A percentile compares a stretch with the other conserved stretches of the same genome.
Evolutionary conservation across 2,113 vertebrate species (phyloP).

Genomic region (Elephas maximus): DNA sequence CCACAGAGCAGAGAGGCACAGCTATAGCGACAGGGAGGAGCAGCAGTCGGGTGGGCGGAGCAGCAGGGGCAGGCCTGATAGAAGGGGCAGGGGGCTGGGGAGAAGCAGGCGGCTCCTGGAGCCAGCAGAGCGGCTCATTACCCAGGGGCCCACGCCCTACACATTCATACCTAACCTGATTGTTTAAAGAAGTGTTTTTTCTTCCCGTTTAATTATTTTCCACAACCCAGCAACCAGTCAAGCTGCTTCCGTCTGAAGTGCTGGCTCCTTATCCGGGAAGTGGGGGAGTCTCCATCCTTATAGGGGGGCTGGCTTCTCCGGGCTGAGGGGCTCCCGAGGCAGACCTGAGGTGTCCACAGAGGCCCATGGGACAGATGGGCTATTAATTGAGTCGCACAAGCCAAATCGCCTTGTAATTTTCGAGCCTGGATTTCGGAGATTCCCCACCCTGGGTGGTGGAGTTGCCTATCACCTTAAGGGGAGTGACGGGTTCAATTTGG

Average conservation of each 20-base stretch:
- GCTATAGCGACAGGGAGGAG: constrained; percentile 74
- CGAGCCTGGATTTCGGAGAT: background rate
- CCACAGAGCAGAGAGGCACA: constrained; percentile 76
- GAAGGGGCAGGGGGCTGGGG: background rate
- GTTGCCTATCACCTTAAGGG: background rate
- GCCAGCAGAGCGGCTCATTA: constrained; percentile 86
- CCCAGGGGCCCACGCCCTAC: constrained; percentile 87
- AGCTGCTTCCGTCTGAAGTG: constrained; percentile 82
- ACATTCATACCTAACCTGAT: constrained; percentile 88
- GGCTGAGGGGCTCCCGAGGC: background rate
- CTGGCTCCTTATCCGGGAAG: constrained; percentile 55
- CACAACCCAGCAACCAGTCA: constrained; percentile 85
- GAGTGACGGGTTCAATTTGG: background rate
- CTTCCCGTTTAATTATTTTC: constrained; percentile 78
- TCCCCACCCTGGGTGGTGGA: background rate
- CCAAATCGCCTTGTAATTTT: constrained; percentile 56
- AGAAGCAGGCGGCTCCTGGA: constrained; percentile 77
- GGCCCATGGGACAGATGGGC: constrained; percentile 37
- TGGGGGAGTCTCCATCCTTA: constrained; percentile 8
- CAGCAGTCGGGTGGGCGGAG: constrained; percentile 63
- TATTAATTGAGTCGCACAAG: constrained; percentile 84
- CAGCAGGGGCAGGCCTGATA: constrained; percentile 51
- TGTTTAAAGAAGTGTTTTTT: constrained; percentile 83
- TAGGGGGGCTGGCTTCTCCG: background rate
- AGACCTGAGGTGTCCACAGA: constrained; percentile 20